Percentiles rank a stretch among this genome's conserved stretches.
Conservation (phyloP, 2,888 invertebrate species). For the Chrysotoxum bicinctum region DNA sequence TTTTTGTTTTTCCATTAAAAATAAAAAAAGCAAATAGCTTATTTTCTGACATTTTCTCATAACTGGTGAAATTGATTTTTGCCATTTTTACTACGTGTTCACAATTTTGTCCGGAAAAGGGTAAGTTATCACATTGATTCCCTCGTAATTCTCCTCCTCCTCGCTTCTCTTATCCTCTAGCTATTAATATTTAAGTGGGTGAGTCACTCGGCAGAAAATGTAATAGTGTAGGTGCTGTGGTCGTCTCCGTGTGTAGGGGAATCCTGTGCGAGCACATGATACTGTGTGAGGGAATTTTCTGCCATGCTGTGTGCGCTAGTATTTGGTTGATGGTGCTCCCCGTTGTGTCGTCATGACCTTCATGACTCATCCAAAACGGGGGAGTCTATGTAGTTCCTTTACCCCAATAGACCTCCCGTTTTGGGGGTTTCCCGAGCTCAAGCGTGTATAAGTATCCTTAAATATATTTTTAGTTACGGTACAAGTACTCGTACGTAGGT, state of each 20-base stretch:
- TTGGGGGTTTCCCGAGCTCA: constrained; percentile 75
- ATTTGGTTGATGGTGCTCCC: constrained; percentile 71
- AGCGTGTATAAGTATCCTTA: constrained; percentile 41
- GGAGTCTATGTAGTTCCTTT: constrained; percentile 58
- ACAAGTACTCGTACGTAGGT: background rate
- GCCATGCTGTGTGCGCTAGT: constrained; percentile 45
- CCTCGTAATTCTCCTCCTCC: background rate
- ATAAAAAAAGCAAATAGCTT: background rate
- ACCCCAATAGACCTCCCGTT: constrained; percentile 61
- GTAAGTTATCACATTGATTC: constrained; percentile 60
- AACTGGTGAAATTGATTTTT: constrained; percentile 68
- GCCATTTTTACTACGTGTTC: constrained; percentile 62
- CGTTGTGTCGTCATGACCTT: constrained; percentile 81
- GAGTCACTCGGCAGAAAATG: constrained; percentile 58
- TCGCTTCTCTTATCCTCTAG: constrained; percentile 45
- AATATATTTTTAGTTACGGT: background rate
- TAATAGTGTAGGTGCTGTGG: constrained; percentile 58
- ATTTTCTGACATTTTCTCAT: constrained; percentile 50
- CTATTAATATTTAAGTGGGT: constrained; percentile 72
- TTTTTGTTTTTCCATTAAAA: constrained; percentile 9
- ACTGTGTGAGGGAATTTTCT: constrained; percentile 71
- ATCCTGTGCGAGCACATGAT: constrained; percentile 40
- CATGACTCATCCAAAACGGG: constrained; percentile 81
- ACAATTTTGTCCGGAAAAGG: constrained; percentile 65
- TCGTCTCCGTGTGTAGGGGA: constrained; percentile 54